These are phyloP conservation scores for Dipus sagitta DNA, from an alignment of 2,797 vertebrate species.

Conservation along the genomic window DNA sequence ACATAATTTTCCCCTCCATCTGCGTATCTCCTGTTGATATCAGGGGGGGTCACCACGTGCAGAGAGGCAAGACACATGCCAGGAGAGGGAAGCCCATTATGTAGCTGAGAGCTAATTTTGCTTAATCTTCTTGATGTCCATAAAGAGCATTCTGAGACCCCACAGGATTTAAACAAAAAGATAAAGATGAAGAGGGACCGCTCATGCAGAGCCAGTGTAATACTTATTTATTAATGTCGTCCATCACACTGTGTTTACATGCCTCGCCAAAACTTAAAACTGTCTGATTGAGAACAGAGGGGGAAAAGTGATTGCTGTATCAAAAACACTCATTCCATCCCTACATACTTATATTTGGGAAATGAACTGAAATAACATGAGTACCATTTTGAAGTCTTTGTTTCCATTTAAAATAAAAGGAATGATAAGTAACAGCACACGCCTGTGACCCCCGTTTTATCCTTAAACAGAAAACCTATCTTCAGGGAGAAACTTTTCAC, in stretches of 20 bases:
- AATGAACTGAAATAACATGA: constrained; percentile 56
- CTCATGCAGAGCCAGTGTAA: constrained; percentile 71
- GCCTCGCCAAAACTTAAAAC: constrained; percentile 80
- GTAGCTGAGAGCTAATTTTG: constrained; percentile 82
- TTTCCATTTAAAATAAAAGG: constrained; percentile 60
- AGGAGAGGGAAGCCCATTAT: constrained; percentile 78
- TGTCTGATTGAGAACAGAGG: constrained; percentile 71
- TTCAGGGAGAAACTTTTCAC: background rate
- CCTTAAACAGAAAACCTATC: constrained; percentile 44
- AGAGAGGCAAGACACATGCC: constrained; percentile 72
- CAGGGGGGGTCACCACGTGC: constrained; percentile 70
- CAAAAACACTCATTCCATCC: constrained; percentile 22
- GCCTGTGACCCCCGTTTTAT: constrained; percentile 42
- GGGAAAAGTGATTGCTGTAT: constrained; percentile 35
- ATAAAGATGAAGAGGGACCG: constrained; percentile 80
- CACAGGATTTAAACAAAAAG: constrained; percentile 82
- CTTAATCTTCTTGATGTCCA: constrained; percentile 84
- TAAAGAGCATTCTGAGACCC: constrained; percentile 81
- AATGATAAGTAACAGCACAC: constrained; percentile 55
- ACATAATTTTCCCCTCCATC: constrained; percentile 64
- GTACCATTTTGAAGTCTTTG: constrained; percentile 18
- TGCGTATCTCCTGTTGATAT: constrained; percentile 79
- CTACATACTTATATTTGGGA: constrained; percentile 17
- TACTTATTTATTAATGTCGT: constrained; percentile 82
- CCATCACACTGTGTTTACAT: constrained; percentile 78